These are phyloP conservation scores for Eira barbara DNA, from an alignment of 2,113 vertebrate genomes.

Conservation along the genomic window DNA sequence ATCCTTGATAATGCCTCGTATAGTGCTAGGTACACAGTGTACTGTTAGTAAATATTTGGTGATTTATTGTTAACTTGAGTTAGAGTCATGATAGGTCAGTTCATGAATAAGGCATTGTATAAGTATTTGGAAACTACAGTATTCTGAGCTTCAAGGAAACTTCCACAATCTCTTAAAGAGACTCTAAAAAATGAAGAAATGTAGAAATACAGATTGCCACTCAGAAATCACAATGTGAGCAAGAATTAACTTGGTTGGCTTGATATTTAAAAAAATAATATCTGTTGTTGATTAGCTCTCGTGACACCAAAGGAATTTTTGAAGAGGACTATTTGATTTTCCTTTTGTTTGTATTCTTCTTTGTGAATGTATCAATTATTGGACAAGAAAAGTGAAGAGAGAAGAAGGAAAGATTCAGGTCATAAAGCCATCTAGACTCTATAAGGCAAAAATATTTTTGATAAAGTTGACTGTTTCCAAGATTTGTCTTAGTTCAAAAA, in stretches of 20 bases:
- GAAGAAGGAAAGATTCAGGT: background rate
- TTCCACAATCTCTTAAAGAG: background rate
- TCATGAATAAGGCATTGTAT: background rate
- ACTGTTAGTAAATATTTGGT: background rate
- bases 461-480: conserved; percentile 14
- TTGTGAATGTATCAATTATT: conserved; percentile 20
- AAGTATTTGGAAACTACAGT: background rate
- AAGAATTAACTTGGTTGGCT: conserved; percentile 10
- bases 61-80: background rate
- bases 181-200: background rate
- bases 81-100: background rate
- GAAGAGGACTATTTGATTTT: conserved; percentile 22
- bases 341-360: conserved; percentile 11
- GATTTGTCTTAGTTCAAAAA: background rate
- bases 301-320: conserved; percentile 29
- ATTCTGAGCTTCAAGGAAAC: background rate
- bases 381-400: background rate
- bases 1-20: background rate
- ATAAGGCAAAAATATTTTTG: conserved; percentile 17
- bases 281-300: background rate
- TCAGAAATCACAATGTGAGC: background rate
- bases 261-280: background rate
- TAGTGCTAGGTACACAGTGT: background rate
- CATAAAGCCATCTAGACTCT: background rate
- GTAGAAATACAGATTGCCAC: background rate